These are phyloP conservation scores for Perca fluviatilis DNA, from an alignment of 2,113 vertebrate genomes.

Conservation along the genomic window DNA sequence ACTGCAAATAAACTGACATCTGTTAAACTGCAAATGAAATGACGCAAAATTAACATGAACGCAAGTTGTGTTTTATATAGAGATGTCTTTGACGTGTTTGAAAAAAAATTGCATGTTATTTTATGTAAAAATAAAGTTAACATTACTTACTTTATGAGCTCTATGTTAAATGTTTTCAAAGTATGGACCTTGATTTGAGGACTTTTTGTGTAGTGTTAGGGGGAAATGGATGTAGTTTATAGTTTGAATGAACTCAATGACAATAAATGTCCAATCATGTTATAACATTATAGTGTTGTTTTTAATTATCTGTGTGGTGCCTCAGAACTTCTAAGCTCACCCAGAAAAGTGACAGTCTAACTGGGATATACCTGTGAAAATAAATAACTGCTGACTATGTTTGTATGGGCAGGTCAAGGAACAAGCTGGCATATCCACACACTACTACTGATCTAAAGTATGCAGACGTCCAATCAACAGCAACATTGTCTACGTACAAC, in stretches of 20 bases:
- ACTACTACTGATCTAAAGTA: background rate
- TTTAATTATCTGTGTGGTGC: background rate
- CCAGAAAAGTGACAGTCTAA: background rate
- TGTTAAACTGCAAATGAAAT: background rate
- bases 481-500: background rate
- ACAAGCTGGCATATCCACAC: background rate
- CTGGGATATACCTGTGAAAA: background rate
- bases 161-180: background rate
- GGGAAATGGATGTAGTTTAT: background rate
- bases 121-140: background rate
- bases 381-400: background rate
- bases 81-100: background rate
- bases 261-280: background rate
- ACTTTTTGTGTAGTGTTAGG: no score
- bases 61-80: background rate
- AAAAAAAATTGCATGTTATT: background rate
- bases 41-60: background rate
- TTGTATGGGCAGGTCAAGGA: slow-evolving; percentile 15
- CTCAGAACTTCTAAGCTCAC: background rate
- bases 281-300: background rate
- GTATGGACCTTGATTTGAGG: background rate
- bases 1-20: slow-evolving; percentile 5
- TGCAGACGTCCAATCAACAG: background rate
- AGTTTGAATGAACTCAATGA: background rate
- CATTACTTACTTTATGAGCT: no score